Base-by-base conservation (phyloP, 64 coral and sea anemone genomes). In the Stichodactyla helianthus region DNA sequence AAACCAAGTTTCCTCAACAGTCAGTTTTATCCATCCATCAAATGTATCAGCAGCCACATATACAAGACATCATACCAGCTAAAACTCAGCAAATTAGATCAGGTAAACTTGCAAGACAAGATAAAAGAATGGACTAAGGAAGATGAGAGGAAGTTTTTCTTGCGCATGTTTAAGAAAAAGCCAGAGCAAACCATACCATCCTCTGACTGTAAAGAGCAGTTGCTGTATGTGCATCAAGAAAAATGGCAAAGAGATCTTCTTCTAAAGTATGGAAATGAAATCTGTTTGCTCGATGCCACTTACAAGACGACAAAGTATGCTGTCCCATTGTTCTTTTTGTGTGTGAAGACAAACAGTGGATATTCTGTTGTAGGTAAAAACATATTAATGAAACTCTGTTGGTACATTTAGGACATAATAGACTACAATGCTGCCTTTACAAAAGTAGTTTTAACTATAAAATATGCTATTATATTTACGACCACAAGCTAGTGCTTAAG, bases 261-360 rank as follows among this genome's bases (percentile, higher is more conserved):
- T 55, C 50, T 54, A 11, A 11, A 25, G 55, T 77, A 77, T 26
- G 20, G 85, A 74, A 77, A 55, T 54, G 67, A 87, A 14, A 77
- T 77, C 25, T 77, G 85, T 70, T 18, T 87, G 44, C 52, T 86
- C 1, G 63, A 86, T 35, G 63, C 84, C 3, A 86, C 84, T 19
- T 86, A 86, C 35, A 62, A 67, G 12, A 86, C 62, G n/a, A 86
- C 84, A 54, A 86, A 86, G 51, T 86, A 70, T 86, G 84, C 84
- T 7, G 44, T 86, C 11, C 87, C 76, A 62, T 82, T 88, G 87
- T 88, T 88, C 79, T 88, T 88, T 74, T 77, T 88, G 44, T 70
- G 74, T 80, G 87, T 88, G 58, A 88, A 64, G 14, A 79, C 83
- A 31, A 85, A 85, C 59, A 61, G 58, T 16, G 83, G 62, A 27